Conservation (phyloP, 2,888 invertebrate genomes). For the Willowsia nigromaculata region DNA sequence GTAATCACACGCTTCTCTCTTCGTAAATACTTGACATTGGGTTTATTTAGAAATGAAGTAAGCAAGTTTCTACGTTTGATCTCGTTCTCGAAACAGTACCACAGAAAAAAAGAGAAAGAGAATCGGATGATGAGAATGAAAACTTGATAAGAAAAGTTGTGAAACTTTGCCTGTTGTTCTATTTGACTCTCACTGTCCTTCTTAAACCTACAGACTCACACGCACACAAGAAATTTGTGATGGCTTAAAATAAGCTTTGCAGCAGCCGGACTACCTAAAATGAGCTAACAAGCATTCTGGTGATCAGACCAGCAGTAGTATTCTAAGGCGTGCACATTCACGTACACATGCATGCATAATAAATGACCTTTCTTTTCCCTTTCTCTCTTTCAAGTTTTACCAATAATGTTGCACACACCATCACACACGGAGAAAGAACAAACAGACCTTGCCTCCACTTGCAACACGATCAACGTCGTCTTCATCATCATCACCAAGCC, state of each 20-base stretch:
- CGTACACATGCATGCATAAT: conserved; percentile 64
- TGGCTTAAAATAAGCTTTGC: not conserved
- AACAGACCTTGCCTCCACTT: not conserved
- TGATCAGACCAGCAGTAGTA: not conserved
- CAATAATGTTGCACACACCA: conserved; percentile 69
- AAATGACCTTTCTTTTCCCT: conserved; percentile 61
- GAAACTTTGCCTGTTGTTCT: conserved; percentile 8
- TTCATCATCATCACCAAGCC: not conserved
- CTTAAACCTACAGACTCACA: not conserved
- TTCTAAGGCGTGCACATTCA: not conserved
- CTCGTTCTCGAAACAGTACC: conserved; percentile 25
- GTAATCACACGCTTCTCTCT: conserved; percentile 31
- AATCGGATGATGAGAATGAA: conserved; percentile 10
- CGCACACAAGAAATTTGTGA: not conserved
- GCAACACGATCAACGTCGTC: not conserved
- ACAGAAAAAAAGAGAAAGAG: not conserved
- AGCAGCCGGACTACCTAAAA: not conserved
- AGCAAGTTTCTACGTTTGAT: conserved; percentile 50
- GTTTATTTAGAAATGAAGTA: conserved; percentile 67
- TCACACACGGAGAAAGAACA: conserved; percentile 42
- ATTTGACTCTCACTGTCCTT: not conserved
- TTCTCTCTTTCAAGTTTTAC: conserved; percentile 64
- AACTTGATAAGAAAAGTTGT: conserved; percentile 57
- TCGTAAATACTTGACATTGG: conserved; percentile 67
- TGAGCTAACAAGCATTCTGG: not conserved